Evolutionary conservation across 2,113 vertebrate species (phyloP).

Genomic region (Pituophis catenifer): DNA sequence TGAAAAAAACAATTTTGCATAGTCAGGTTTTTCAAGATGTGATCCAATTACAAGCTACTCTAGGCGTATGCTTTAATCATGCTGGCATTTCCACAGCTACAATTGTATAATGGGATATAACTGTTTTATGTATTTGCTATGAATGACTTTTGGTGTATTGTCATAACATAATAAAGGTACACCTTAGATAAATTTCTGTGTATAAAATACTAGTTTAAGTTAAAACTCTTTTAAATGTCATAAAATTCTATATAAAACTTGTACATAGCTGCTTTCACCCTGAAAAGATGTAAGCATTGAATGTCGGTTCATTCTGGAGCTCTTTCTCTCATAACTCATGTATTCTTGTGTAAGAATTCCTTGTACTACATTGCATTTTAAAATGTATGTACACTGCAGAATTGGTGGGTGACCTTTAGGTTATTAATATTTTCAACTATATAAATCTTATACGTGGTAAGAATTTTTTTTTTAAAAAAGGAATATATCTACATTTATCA

Average conservation of each 20-base stretch:
- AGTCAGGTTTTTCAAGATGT: neutral
- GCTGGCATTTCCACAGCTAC: neutral
- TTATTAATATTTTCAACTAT: neutral
- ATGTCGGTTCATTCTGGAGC: neutral
- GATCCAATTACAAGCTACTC: neutral
- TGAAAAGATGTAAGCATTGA: neutral
- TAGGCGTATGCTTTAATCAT: neutral
- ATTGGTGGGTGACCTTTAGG: neutral
- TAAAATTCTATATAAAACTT: neutral
- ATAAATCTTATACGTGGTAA: neutral
- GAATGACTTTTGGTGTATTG: neutral
- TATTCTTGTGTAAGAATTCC: neutral
- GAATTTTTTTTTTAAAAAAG: neutral
- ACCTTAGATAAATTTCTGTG: neutral
- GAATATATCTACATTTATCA: neutral
- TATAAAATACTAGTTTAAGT: neutral
- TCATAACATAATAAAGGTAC: neutral
- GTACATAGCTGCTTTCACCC: neutral
- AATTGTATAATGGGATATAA: neutral
- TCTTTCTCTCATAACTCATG: neutral
- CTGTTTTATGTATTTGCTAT: neutral
- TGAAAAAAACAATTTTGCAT: neutral
- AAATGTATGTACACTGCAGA: neutral
- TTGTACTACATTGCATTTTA: neutral
- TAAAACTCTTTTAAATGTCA: neutral